phyloP scores from a whole-genome alignment of 1,140 invertebrate genomes.

The Coelopa frigida region DNA sequence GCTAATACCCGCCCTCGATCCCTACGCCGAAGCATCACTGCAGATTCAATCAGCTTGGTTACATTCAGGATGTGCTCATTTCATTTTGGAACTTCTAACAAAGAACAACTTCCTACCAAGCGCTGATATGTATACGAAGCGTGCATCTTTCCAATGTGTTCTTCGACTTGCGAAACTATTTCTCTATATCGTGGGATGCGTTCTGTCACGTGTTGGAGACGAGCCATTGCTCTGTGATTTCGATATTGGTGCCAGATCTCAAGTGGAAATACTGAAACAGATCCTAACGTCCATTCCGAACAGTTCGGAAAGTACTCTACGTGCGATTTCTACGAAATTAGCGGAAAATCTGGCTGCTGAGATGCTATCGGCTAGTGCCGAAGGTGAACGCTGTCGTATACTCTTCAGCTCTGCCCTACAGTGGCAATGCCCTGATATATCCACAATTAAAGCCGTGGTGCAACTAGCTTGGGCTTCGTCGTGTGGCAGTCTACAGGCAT shows the following conservation, averaged over 20 bases:
- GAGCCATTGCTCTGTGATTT: constrained; percentile 35
- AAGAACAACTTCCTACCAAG: constrained; percentile 81
- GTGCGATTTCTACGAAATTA: constrained; percentile 64
- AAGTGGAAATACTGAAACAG: constrained; percentile 44
- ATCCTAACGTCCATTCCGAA: constrained; percentile 42
- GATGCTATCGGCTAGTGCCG: constrained; percentile 46
- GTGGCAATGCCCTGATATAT: constrained; percentile 59
- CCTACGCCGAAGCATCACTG: constrained; percentile 71
- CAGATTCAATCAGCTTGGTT: constrained; percentile 82
- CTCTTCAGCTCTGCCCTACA: constrained; percentile 53
- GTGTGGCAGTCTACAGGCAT: constrained; percentile 59
- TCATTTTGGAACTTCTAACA: constrained; percentile 76
- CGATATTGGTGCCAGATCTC: constrained; percentile 34
- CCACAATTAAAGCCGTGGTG: constrained; percentile 62
- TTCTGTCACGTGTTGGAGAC: constrained; percentile 39
- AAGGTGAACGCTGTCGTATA: constrained; percentile 48
- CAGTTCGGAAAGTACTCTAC: constrained; percentile 60
- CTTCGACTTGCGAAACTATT: constrained; percentile 84
- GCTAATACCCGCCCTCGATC: constrained; percentile 83
- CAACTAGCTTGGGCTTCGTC: constrained; percentile 73
- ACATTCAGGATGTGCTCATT: constrained; percentile 61
- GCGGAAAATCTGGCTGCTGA: constrained; percentile 61
- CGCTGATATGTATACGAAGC: constrained; percentile 73
- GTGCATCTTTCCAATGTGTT: constrained; percentile 79
- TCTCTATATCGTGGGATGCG: constrained; percentile 76